Base-by-base conservation (phyloP, 1,140 invertebrate genomes). In the Pararge aegeria region DNA sequence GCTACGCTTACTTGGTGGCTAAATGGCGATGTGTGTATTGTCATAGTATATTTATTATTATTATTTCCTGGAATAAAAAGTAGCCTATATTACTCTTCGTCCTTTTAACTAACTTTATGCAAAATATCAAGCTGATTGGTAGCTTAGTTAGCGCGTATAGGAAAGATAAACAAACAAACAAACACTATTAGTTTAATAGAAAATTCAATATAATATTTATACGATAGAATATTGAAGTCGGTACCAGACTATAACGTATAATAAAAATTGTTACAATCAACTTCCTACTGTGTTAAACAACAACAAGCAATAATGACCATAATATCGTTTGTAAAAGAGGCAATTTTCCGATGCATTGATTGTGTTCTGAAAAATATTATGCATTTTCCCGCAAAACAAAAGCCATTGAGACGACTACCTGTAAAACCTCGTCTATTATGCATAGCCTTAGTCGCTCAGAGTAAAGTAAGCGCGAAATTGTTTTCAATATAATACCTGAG, bases 391-490 rank as follows among this genome's bases (percentile, higher is more conserved):
- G 57, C 68, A 73, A 83, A n/a, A 80, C 80, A 80, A 80, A 82
- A 80, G 78, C 74, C 61, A 57, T 83, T 78, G 76, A 64, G 69
- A 74, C 57, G 67, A 78, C 70, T 80, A 78, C 64, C 73, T 75
- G 64, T 73, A 72, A 72, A 74, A 65, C 65, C 75, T 78, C 78
- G 74, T 78, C 72, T 78, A 73, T 75, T 77, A 78, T 71, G 70
- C 69, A 77, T 77, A 79, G 78, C 70, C 73, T 67, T 13, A 69
- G 70, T 66, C 69, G 75, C 66, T 78, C 79, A 68, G 73, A 58
- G 76, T 79, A 85, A 84, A 81, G 78, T 80, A 75, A 76, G 73
- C 77, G 78, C 68, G 74, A 88, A 83, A 87, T 83, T 80, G 78
- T 74, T 75, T 80, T 75, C 70, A 64, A 72, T 46, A 51, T 30